These are phyloP conservation scores for Gambelia wislizenii DNA, from an alignment of 2,797 vertebrate species.

Conservation along the genomic window DNA sequence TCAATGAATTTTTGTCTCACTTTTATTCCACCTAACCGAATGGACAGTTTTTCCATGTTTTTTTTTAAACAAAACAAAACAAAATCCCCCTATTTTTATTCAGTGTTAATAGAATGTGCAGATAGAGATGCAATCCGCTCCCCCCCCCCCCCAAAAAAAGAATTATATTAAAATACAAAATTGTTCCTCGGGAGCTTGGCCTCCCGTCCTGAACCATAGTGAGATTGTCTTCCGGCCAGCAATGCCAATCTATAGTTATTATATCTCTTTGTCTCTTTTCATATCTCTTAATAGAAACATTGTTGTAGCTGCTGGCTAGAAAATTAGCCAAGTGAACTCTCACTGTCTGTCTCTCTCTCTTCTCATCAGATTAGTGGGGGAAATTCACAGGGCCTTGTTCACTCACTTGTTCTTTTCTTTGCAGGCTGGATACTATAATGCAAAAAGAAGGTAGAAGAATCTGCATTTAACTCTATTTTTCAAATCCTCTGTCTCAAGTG, in stretches of 20 bases:
- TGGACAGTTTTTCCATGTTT: constrained; percentile 27
- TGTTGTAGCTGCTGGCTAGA: constrained; percentile 80
- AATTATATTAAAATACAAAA: constrained; percentile 60
- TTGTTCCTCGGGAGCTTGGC: constrained; percentile 36
- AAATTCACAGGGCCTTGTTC: constrained; percentile 68
- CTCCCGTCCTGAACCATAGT: constrained; percentile 35
- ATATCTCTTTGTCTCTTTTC: constrained; percentile 84
- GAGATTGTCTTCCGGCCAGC: constrained; percentile 57
- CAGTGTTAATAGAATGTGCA: constrained; percentile 54
- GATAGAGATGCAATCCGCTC: constrained; percentile 45
- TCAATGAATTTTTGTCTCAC: constrained; percentile 43
- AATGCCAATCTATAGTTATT: constrained; percentile 75
- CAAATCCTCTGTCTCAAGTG: constrained; percentile 58
- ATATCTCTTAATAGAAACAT: constrained; percentile 82
- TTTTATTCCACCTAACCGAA: constrained; percentile 52
- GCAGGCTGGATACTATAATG: constrained; percentile 74
- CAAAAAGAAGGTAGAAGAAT: constrained; percentile 66
- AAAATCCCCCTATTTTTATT: constrained; percentile 58
- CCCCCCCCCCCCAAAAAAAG: constrained; percentile 51
- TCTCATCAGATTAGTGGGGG: constrained; percentile 77
- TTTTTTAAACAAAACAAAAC: constrained; percentile 6
- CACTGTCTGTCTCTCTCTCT: constrained; percentile 66
- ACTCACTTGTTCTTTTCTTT: constrained; percentile 60
- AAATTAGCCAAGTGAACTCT: constrained; percentile 79
- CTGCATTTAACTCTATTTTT: constrained; percentile 73